Base-by-base conservation (phyloP, 2,888 invertebrate genomes). In the Hydroisotoma schaefferi region DNA sequence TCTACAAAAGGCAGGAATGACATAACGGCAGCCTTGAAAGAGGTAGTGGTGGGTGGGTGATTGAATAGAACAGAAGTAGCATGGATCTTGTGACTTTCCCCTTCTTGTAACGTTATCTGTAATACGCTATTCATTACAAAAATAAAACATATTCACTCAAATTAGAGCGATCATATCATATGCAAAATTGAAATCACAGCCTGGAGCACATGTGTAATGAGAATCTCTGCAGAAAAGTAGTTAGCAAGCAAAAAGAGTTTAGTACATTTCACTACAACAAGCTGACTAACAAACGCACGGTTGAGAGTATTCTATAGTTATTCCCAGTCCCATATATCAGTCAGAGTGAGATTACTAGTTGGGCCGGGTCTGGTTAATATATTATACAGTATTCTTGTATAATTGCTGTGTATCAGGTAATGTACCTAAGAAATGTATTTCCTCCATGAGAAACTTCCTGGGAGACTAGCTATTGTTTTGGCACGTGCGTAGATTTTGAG, bases 401-500 rank as follows among this genome's bases (percentile, higher is more conserved):
- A n/a, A n/a, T n/a, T n/a, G n/a, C n/a, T n/a, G n/a, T n/a, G n/a
- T n/a, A n/a, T n/a, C n/a, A n/a, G n/a, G n/a, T n/a, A n/a, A 10
- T 26, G 20, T 38, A 57, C 37, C 22, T 25, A 18, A 29, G 53
- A 59, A 49, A 27, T 46, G 40, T 28, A 12, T 29, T 37, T 49
- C 27, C 28, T 53, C 40, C n/a, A n/a, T 59, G 60, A 61, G 56
- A 40, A 40, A 40, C 40, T 40, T 40, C 20, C 40, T 40, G 20
- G 5, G 8, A 40, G 40, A 20, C 40, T 40, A 15, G 40, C 67
- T 63, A 66, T 70, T 70, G 68, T 68, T 68, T 70, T 70, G 68
- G 70, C 70, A 70, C 68, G 70, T 68, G 70, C 67, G 57, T 61
- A 60, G 65, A 60, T 65, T 69, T 68, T 68, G 66, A 67, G 61